phyloP scores from a whole-genome alignment of 2,113 vertebrate species.

The Urocynchramus pylzowi region DNA sequence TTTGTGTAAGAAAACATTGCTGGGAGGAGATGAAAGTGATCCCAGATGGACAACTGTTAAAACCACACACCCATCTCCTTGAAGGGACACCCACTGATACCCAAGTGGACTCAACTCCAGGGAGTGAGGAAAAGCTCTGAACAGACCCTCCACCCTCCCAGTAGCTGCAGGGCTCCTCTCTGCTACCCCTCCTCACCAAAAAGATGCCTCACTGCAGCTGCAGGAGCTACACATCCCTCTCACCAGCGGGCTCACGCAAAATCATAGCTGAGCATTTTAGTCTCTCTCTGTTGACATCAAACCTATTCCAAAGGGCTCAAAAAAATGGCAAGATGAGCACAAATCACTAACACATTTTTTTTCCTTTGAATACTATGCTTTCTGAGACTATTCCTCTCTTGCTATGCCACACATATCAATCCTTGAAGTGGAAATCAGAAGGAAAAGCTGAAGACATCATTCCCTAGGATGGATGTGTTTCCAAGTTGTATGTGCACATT shows the following conservation, averaged over 20 bases:
- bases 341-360: neutral
- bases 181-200: neutral
- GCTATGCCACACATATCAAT: neutral
- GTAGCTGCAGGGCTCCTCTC: neutral
- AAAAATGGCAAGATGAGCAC: neutral
- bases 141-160: neutral
- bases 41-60: neutral
- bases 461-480: neutral
- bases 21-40: accelerated
- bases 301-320: neutral
- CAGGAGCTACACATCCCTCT: neutral
- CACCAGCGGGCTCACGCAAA: accelerated
- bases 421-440: neutral
- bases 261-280: neutral
- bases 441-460: neutral
- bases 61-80: neutral
- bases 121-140: neutral
- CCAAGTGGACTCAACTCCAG: accelerated
- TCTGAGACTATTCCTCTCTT: neutral
- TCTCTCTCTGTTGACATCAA: neutral
- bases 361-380: neutral
- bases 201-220: accelerated
- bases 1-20: neutral
- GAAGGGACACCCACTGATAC: neutral
- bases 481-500: neutral